A percentile compares a stretch with the other conserved stretches of the same genome.
Evolutionary conservation across 2,113 vertebrate species (phyloP).

Genomic region (Malurus cyaneus): DNA sequence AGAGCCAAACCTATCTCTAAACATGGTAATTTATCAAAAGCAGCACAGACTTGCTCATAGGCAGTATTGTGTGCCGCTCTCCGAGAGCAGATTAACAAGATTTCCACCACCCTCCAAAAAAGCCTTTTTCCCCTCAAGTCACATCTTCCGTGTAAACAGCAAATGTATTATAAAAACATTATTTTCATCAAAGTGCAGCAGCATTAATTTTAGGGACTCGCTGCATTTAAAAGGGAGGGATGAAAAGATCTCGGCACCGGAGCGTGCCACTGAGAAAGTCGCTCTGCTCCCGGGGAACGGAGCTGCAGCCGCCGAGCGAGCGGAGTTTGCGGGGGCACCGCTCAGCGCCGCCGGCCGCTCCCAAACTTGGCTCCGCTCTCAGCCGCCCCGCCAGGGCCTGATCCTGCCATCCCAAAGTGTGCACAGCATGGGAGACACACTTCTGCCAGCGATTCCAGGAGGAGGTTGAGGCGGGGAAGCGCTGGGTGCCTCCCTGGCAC

Average conservation of each 20-base stretch:
- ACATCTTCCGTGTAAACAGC: conserved; percentile 78
- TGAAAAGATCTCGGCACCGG: not conserved
- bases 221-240: not conserved
- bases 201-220: conserved; percentile 63
- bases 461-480: not conserved
- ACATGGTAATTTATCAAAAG: conserved; percentile 85
- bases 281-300: conserved; percentile 9
- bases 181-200: conserved; percentile 72
- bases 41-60: conserved; percentile 79
- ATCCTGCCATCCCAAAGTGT: not conserved
- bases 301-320: not conserved
- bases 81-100: conserved; percentile 77
- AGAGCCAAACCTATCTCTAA: conserved; percentile 83
- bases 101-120: conserved; percentile 73
- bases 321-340: not conserved
- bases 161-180: conserved; percentile 75
- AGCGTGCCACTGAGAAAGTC: not conserved
- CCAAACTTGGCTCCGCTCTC: not conserved
- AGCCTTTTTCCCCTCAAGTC: conserved; percentile 72
- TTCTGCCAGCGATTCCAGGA: not conserved
- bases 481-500: not conserved
- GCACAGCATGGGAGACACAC: not conserved
- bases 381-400: not conserved
- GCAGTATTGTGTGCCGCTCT: conserved; percentile 74
- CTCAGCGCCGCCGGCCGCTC: not conserved